phyloP scores from a whole-genome alignment of 2,888 invertebrate species.

The Heteromurus nitidus region DNA sequence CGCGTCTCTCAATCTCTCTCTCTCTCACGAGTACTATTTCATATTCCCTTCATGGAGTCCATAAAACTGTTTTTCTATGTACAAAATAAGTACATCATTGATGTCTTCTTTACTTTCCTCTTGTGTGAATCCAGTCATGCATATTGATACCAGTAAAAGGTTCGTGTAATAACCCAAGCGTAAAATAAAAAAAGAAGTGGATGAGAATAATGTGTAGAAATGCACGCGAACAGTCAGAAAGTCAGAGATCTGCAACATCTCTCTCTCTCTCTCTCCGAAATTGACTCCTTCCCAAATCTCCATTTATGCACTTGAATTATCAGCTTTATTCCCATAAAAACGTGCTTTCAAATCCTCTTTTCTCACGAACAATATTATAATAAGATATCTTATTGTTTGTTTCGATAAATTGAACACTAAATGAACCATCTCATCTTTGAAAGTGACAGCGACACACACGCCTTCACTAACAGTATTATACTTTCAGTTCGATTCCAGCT shows the following conservation, averaged over 20 bases:
- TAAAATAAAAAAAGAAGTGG: conserved; percentile 6
- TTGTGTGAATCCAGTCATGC: background rate
- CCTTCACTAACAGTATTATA: no score
- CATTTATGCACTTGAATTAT: conserved; percentile 5
- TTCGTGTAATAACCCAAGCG: background rate
- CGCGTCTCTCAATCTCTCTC: no score
- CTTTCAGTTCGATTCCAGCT: no score
- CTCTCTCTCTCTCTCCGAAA: no score
- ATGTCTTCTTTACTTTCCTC: background rate
- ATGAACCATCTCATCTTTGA: no score
- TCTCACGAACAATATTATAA: no score
- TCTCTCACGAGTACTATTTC: conserved; percentile 58
- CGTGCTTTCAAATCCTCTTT: background rate
- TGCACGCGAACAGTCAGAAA: background rate
- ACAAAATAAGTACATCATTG: background rate
- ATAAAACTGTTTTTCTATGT: background rate
- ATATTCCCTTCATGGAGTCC: conserved; percentile 13
- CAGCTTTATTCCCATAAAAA: background rate
- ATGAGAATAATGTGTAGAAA: no score
- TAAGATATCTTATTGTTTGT: no score
- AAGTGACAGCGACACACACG: no score
- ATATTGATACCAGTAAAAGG: conserved; percentile 13
- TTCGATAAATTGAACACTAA: background rate
- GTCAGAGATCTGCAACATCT: background rate
- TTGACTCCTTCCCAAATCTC: background rate